Conservation (phyloP, 2,797 vertebrate genomes). For the Acanthiza pusilla region DNA sequence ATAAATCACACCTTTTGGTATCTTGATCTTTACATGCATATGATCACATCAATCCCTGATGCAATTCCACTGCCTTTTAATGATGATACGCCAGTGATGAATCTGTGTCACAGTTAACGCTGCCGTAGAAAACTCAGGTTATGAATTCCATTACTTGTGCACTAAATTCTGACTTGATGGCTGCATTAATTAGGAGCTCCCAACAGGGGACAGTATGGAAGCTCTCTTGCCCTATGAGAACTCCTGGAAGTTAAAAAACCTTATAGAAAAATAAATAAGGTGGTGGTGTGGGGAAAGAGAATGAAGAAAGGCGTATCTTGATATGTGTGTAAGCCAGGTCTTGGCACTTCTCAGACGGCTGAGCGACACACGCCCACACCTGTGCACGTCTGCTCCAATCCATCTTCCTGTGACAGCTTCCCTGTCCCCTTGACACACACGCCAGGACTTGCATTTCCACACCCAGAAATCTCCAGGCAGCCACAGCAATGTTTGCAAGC, state of each 20-base stretch:
- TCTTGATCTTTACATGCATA: conserved; percentile 46
- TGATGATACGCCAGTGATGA: neutral
- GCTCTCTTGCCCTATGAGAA: neutral
- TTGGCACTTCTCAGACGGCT: neutral
- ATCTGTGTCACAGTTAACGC: conserved; percentile 46
- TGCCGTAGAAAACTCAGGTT: neutral
- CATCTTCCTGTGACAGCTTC: neutral
- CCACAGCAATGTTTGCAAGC: fast-evolving
- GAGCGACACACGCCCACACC: neutral
- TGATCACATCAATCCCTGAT: conserved; percentile 39
- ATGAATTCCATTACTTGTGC: conserved; percentile 47
- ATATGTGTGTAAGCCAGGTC: neutral
- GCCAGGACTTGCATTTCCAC: conserved; percentile 19
- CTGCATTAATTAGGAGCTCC: conserved; percentile 37
- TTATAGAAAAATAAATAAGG: neutral
- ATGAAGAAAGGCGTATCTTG: neutral
- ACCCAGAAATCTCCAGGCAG: conserved; percentile 5
- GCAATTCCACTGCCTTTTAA: conserved; percentile 55
- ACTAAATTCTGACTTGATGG: conserved; percentile 16
- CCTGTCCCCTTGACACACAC: neutral
- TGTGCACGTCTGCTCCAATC: conserved; percentile 1
- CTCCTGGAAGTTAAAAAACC: neutral
- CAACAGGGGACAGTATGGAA: conserved; percentile 26
- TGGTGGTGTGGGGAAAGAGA: neutral
- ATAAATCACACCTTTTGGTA: conserved; percentile 59